Evolutionary conservation across 2,113 vertebrate genomes (phyloP).

Genomic region (Fukomys damarensis): DNA sequence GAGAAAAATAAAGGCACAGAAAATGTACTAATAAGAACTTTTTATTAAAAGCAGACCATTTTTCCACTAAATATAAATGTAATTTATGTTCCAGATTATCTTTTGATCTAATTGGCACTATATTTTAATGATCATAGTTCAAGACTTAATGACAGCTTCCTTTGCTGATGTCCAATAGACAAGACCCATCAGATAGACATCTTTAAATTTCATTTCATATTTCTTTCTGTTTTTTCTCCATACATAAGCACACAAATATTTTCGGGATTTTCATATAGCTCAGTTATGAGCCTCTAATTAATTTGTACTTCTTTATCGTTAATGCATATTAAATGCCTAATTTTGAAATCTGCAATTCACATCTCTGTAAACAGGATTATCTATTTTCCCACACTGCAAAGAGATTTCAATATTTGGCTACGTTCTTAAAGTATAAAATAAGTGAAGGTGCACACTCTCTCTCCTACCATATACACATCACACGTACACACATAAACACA

Average conservation of each 20-base stretch:
- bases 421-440: conserved; percentile 34
- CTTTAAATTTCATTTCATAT: background rate
- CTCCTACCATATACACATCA: background rate
- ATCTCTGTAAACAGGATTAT: background rate
- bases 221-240: background rate
- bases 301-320: background rate
- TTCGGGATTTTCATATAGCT: background rate
- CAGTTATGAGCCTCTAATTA: background rate
- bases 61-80: conserved; percentile 49
- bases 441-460: background rate
- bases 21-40: background rate
- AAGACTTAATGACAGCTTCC: background rate
- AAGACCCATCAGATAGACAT: background rate
- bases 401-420: background rate
- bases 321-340: background rate
- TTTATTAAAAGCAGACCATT: conserved; percentile 18
- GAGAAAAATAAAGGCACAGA: background rate
- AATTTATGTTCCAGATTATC: background rate
- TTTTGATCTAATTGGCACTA: background rate
- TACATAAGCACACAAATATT: background rate
- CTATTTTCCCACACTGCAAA: conserved; percentile 33
- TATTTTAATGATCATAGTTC: background rate
- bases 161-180: background rate
- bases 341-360: background rate
- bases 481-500: background rate